phyloP scores from a whole-genome alignment of 2,888 invertebrate species.

The Spatulosminthurus flaviceps region DNA sequence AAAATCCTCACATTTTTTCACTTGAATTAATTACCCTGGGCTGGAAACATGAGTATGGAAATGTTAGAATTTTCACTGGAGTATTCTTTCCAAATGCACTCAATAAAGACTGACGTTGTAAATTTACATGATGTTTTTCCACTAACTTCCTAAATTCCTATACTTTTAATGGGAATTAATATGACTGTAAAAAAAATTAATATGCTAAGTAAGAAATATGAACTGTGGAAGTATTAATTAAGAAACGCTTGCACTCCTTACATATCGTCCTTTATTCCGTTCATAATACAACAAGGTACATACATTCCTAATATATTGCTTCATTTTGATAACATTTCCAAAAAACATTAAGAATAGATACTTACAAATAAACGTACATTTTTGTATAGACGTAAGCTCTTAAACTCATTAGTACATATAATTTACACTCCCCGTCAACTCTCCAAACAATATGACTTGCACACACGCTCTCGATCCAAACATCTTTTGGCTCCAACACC shows the following conservation, averaged over 20 bases:
- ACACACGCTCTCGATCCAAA: neutral
- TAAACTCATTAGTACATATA: conserved; percentile 35
- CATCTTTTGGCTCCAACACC: neutral
- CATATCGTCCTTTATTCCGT: neutral
- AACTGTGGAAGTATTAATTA: too few relatives aligned
- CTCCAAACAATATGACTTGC: conserved; percentile 1
- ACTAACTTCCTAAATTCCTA: too few relatives aligned
- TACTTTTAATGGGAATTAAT: too few relatives aligned
- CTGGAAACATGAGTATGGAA: too few relatives aligned
- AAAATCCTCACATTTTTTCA: too few relatives aligned
- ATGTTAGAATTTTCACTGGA: too few relatives aligned
- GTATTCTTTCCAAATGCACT: too few relatives aligned
- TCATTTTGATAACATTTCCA: conserved; percentile 11
- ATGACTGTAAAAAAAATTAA: too few relatives aligned
- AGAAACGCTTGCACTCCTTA: neutral
- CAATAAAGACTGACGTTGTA: too few relatives aligned
- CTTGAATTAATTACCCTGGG: too few relatives aligned
- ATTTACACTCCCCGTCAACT: conserved; percentile 21
- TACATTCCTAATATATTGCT: conserved; percentile 14
- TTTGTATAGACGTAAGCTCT: conserved; percentile 32
- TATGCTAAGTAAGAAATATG: too few relatives aligned
- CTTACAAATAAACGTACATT: conserved; percentile 47
- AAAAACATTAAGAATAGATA: conserved; percentile 14
- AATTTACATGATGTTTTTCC: too few relatives aligned
- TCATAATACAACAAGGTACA: conserved; percentile 5